These are phyloP conservation scores for Dascyllus trimaculatus DNA, from an alignment of 2,113 vertebrate genomes.

Conservation along the genomic window DNA sequence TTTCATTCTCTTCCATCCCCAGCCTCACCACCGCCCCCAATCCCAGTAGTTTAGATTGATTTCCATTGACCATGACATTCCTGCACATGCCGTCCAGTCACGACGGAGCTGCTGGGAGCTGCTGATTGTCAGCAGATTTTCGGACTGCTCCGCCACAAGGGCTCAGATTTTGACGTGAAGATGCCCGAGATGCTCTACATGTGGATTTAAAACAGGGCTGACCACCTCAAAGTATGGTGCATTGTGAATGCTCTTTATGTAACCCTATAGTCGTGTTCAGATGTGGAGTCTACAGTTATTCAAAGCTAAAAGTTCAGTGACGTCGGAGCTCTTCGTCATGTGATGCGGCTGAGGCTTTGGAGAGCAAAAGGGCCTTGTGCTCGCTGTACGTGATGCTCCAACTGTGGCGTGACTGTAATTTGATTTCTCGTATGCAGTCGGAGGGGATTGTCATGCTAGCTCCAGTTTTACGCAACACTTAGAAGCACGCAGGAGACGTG, in stretches of 20 bases:
- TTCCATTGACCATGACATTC: conserved; percentile 87
- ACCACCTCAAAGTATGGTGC: conserved; percentile 50
- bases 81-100: conserved; percentile 81
- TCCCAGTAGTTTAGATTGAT: conserved; percentile 86
- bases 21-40: conserved; percentile 61
- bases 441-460: not conserved
- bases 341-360: conserved; percentile 5
- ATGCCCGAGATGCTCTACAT: conserved; percentile 24
- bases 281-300: conserved; percentile 24
- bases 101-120: conserved; percentile 76
- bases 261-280: conserved; percentile 33
- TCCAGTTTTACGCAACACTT: not conserved
- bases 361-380: conserved; percentile 5
- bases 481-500: too few relatives aligned
- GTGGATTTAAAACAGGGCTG: conserved; percentile 27
- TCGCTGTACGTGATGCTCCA: not conserved
- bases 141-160: conserved; percentile 43
- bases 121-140: conserved; percentile 84
- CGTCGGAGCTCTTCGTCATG: conserved; percentile 2
- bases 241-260: conserved; percentile 26
- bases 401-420: not conserved
- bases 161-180: conserved; percentile 48
- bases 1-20: conserved; percentile 82
- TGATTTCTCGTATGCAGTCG: not conserved
- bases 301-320: not conserved